Base-by-base conservation (phyloP, 2,888 invertebrate species). In the Ferrisia virgata region DNA sequence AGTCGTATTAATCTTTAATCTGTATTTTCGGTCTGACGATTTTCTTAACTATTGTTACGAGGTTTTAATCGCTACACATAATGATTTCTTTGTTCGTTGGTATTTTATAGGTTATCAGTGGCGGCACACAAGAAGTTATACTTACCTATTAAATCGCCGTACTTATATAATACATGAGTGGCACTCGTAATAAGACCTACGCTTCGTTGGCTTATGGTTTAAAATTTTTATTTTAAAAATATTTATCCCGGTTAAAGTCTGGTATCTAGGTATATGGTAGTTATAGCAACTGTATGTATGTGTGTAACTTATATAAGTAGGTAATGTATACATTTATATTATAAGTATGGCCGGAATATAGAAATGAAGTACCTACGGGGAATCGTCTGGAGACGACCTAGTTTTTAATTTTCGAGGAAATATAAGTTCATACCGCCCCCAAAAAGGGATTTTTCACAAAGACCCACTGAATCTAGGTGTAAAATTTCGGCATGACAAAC, bases 21-120 rank as follows among this genome's bases (percentile, higher is more conserved):
- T 64, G 58, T 28, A 80, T 80, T 80, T 80, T 80, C 80, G 80
- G 47, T 80, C 80, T 80, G 80, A 80, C 80, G 80, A 80, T 53
- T 80, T 43, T 31, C 47, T 80, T 80, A 80, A 80, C 53, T 80
- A 53, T 47, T 31, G 47, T 80, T 76, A 76, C 58, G 58, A 64
- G 58, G 58, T 64, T 64, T 64, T 64, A 64, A 33, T 76, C 76
- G 76, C 39, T 33, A 39, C 39, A 39, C 40, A 79, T 79, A 40
- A 79, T 43, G 79, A 79, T 79, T 79, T 76, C 58, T 64, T 64
- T 40, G 40, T 79, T 79, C 79, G 40, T 40, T 79, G 40, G 40
- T 79, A 22, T 43, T 79, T 79, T 79, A 43, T 79, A 79, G 79
- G 79, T 79, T 79, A 79, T 79, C 40, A 39, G 79, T 79, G 25